phyloP scores from a whole-genome alignment of 2,888 invertebrate genomes.

The Microplitis deprimator region DNA sequence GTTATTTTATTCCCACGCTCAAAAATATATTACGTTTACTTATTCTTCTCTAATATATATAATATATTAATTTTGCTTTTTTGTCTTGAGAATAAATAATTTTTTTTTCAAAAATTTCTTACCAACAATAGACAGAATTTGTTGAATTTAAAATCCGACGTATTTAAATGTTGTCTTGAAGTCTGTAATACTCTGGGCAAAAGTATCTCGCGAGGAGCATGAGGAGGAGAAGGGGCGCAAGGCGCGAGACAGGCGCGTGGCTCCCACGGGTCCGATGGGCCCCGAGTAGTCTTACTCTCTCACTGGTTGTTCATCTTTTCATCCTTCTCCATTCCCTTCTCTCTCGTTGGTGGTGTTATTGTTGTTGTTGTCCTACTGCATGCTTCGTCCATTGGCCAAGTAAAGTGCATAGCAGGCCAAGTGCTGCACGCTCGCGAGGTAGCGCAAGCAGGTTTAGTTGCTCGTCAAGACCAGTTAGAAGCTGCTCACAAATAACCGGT shows the following conservation, averaged over 20 bases:
- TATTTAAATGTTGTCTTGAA: too few relatives aligned
- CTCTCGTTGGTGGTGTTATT: conserved; percentile 3
- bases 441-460: conserved; percentile 23
- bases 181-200: too few relatives aligned
- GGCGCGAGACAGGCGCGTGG: conserved; percentile 68
- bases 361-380: conserved; percentile 49
- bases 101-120: too few relatives aligned
- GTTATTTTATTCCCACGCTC: conserved; percentile 37
- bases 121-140: too few relatives aligned
- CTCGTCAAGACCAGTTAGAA: conserved; percentile 11
- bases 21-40: conserved; percentile 4
- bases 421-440: conserved; percentile 13
- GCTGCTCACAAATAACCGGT: not conserved
- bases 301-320: conserved; percentile 11
- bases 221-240: conserved; percentile 48
- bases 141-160: too few relatives aligned
- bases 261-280: conserved; percentile 62
- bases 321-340: conserved; percentile 15
- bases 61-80: conserved; percentile 6
- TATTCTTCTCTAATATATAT: not conserved
- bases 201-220: not conserved
- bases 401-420: conserved; percentile 23
- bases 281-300: not conserved
- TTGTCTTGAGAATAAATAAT: not conserved
- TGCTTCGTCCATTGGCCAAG: conserved; percentile 39